Evolutionary conservation across 2,113 vertebrate genomes (phyloP).

Genomic region (Budorcas taxicolor): DNA sequence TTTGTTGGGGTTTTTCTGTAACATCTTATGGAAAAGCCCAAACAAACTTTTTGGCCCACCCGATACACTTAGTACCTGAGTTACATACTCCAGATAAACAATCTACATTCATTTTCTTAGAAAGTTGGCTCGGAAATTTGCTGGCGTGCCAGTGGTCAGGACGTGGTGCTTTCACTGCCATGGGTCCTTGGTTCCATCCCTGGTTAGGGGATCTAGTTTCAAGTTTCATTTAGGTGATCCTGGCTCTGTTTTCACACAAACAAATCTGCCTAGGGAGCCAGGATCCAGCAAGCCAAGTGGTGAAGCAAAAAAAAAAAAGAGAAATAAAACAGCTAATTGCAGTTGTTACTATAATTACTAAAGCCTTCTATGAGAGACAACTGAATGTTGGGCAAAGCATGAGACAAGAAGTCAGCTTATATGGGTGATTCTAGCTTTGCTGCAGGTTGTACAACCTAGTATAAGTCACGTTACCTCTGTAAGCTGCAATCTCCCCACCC

Average conservation of each 20-base stretch:
- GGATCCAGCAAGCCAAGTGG: neutral
- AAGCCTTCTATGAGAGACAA: neutral
- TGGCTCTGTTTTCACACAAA: neutral
- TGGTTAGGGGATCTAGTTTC: neutral
- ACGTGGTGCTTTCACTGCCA: neutral
- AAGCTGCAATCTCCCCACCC: neutral
- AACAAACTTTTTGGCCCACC: neutral
- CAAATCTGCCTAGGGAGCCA: neutral
- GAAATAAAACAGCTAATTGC: neutral
- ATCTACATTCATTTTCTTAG: neutral
- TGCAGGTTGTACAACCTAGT: neutral
- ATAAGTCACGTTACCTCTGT: neutral
- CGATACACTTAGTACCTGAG: neutral
- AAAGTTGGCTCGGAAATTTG: neutral
- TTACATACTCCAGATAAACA: neutral
- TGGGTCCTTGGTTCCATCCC: neutral
- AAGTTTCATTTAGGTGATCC: constrained; percentile 4
- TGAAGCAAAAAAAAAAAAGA: neutral
- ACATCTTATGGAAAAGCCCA: neutral
- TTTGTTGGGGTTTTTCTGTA: neutral
- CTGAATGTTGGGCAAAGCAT: neutral
- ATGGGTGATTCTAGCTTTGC: neutral
- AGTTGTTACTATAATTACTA: neutral
- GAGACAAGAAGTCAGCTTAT: neutral
- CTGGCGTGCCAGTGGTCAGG: neutral